A percentile compares a stretch with the other conserved stretches of the same genome.
Conservation (phyloP, 2,113 vertebrate genomes). For the Ictidomys tridecemlineatus region DNA sequence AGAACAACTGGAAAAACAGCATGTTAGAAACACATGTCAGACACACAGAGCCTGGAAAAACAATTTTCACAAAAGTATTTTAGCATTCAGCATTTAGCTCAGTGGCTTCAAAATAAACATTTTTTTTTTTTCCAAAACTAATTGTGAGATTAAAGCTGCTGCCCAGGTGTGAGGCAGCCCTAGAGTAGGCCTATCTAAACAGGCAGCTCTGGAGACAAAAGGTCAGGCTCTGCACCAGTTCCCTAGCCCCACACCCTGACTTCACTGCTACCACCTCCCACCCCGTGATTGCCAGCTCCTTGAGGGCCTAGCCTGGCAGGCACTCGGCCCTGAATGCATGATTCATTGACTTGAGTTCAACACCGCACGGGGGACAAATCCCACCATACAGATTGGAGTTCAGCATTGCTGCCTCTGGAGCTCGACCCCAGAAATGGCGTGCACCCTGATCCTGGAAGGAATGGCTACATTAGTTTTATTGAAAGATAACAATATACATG, state of each 20-base stretch:
- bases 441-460: background rate
- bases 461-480: background rate
- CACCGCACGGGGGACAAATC: background rate
- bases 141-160: slow-evolving; percentile 25
- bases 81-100: background rate
- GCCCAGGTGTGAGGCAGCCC: background rate
- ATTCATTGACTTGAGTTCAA: background rate
- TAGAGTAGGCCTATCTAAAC: background rate
- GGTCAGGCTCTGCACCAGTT: background rate
- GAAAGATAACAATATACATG: background rate
- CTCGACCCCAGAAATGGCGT: background rate
- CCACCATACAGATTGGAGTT: background rate
- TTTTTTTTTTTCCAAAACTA: background rate
- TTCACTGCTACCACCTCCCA: background rate
- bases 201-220: background rate
- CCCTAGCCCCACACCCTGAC: no score
- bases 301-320: no score
- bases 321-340: background rate
- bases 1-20: slow-evolving; percentile 71
- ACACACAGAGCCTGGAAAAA: slow-evolving; percentile 62
- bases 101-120: slow-evolving; percentile 38
- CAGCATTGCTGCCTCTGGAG: background rate
- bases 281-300: background rate
- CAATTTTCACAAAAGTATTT: slow-evolving; percentile 49
- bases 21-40: slow-evolving; percentile 20